Conservation (phyloP, 2,888 invertebrate species). For the Erebia aethiops region DNA sequence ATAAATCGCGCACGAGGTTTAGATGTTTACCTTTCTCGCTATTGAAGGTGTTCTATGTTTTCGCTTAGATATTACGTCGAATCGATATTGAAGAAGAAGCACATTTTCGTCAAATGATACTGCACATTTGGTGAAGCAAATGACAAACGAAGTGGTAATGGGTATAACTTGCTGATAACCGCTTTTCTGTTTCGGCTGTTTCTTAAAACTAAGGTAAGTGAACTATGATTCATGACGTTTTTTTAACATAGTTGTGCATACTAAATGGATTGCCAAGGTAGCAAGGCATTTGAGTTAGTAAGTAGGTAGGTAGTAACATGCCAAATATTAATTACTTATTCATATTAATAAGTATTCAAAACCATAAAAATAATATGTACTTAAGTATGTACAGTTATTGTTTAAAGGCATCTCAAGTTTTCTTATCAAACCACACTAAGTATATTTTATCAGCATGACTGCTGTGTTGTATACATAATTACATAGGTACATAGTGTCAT, state of each 20-base stretch:
- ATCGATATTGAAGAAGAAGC: conserved; percentile 61
- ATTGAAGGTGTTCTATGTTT: conserved; percentile 54
- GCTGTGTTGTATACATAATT: background rate
- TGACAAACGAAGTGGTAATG: conserved; percentile 61
- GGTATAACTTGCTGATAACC: conserved; percentile 44
- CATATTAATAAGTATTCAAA: background rate
- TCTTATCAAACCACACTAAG: background rate
- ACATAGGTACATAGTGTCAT: background rate
- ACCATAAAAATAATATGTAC: background rate
- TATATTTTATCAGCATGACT: background rate
- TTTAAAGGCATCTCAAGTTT: background rate
- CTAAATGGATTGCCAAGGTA: conserved; percentile 22
- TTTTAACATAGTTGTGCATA: conserved; percentile 12
- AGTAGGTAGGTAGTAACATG: background rate
- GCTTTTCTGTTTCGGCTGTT: conserved; percentile 37
- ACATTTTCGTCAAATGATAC: conserved; percentile 69
- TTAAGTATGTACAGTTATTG: background rate
- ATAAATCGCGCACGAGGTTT: conserved; percentile 35
- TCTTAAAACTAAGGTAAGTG: conserved; percentile 48
- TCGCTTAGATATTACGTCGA: conserved; percentile 55
- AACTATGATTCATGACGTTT: conserved; percentile 28
- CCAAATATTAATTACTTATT: background rate
- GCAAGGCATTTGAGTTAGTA: background rate
- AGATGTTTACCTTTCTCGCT: conserved; percentile 57
- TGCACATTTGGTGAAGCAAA: conserved; percentile 60